phyloP scores from a whole-genome alignment of 1,140 invertebrate genomes.

The Ectropis grisescens region DNA sequence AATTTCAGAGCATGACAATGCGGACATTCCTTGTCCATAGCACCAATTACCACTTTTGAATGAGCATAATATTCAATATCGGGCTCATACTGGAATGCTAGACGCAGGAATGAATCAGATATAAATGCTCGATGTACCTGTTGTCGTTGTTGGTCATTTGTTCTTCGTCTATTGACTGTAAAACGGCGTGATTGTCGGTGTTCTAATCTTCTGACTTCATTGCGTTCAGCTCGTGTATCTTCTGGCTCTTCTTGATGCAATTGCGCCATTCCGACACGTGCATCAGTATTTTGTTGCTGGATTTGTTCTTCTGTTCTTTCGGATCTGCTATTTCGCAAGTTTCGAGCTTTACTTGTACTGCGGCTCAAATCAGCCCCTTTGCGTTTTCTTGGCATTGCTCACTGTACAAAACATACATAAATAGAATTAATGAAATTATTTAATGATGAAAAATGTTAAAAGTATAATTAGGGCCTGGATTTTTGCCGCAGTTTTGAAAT shows the following conservation, averaged over 20 bases:
- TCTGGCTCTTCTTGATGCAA: constrained; percentile 8
- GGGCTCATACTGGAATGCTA: constrained; percentile 14
- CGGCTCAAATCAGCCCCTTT: constrained; percentile 9
- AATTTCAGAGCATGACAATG: constrained; percentile 17
- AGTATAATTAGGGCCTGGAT: constrained; percentile 4
- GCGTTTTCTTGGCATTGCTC: constrained; percentile 7
- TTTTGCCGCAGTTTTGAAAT: constrained; percentile 5
- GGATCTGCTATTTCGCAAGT: constrained; percentile 9
- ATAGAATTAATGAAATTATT: constrained; percentile 7
- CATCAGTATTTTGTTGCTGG: constrained; percentile 15
- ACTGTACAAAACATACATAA: constrained; percentile 9
- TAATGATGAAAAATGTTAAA: constrained; percentile 6
- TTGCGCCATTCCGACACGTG: constrained; percentile 11
- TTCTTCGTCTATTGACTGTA: constrained; percentile 9
- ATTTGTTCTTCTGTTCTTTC: constrained; percentile 11
- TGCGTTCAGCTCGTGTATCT: constrained; percentile 14
- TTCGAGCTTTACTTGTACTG: constrained; percentile 10
- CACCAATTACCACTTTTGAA: constrained; percentile 11
- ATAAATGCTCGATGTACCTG: constrained; percentile 12
- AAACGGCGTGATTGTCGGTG: constrained; percentile 10
- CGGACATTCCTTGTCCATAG: constrained; percentile 10
- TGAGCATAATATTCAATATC: constrained; percentile 14
- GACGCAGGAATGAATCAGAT: constrained; percentile 12
- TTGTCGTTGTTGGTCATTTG: constrained; percentile 14
- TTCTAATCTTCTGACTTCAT: constrained; percentile 9